These are phyloP conservation scores for Lerista edwardsae DNA, from an alignment of 2,797 vertebrate genomes.

Conservation along the genomic window DNA sequence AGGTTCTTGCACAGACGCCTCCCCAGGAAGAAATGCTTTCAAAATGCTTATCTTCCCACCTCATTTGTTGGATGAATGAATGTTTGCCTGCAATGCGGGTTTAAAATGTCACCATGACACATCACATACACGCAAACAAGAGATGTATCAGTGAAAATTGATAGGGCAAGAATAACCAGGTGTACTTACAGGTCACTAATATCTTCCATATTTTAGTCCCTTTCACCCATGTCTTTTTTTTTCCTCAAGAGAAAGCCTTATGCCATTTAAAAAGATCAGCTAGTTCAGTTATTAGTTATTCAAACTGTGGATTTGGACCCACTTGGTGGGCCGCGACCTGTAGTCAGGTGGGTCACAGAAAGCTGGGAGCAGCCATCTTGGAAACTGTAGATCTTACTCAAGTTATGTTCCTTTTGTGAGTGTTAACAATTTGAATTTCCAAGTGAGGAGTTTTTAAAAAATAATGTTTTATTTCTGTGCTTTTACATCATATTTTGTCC, in stretches of 20 bases:
- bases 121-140: background rate
- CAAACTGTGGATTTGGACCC: too few relatives aligned
- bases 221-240: background rate
- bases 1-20: background rate
- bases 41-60: constrained; percentile 1
- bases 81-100: background rate
- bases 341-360: too few relatives aligned
- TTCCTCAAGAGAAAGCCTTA: background rate
- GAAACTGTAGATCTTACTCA: too few relatives aligned
- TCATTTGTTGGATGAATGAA: constrained; percentile 9
- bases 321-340: too few relatives aligned
- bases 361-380: too few relatives aligned
- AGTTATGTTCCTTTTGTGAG: too few relatives aligned
- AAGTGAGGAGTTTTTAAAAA: too few relatives aligned
- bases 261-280: background rate
- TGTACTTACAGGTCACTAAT: background rate
- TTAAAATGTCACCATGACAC: background rate
- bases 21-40: constrained; percentile 10
- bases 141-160: constrained; percentile 1
- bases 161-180: background rate
- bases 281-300: too few relatives aligned
- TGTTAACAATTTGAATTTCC: too few relatives aligned
- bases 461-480: too few relatives aligned
- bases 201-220: background rate
- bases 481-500: too few relatives aligned